Conservation (phyloP, 2,888 invertebrate genomes). For the Falcaria lacertinaria region DNA sequence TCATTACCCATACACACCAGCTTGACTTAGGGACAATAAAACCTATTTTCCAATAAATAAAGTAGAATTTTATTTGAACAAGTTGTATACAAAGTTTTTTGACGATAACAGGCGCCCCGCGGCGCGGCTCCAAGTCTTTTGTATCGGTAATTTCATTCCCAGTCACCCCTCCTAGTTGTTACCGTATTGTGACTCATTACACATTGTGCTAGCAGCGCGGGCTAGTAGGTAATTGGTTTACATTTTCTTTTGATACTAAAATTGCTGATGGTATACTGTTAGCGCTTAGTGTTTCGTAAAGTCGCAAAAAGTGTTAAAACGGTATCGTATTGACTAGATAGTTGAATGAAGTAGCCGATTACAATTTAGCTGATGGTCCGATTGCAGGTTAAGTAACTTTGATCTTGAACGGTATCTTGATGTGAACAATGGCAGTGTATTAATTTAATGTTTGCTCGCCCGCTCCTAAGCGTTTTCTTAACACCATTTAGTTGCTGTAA, state of each 20-base stretch:
- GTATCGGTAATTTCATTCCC: slow-evolving; percentile 49
- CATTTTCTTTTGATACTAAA: slow-evolving; percentile 14
- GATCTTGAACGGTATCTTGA: not conserved
- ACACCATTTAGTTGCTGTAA: too few species aligned
- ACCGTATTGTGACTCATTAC: slow-evolving; percentile 47
- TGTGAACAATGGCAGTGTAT: not conserved
- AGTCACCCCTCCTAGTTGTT: slow-evolving; percentile 33
- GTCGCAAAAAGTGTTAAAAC: not conserved
- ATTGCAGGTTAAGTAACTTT: not conserved
- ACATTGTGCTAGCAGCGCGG: slow-evolving; percentile 34
- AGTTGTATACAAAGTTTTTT: not conserved
- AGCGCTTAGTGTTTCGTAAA: not conserved
- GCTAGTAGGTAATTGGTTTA: slow-evolving; percentile 31
- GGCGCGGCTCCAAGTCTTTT: slow-evolving; percentile 46
- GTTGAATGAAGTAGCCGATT: not conserved
- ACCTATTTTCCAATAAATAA: not conserved
- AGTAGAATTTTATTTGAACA: not conserved
- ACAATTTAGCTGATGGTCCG: not conserved
- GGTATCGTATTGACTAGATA: not conserved
- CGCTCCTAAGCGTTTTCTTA: too few species aligned
- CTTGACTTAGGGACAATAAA: not conserved
- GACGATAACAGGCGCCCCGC: slow-evolving; percentile 54
- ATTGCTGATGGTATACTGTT: slow-evolving; percentile 11
- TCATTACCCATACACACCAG: slow-evolving; percentile 8
- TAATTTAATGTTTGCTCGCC: too few species aligned